These are phyloP conservation scores for Hirundichthys speculiger DNA, from an alignment of 2,113 vertebrate genomes.

Conservation along the genomic window DNA sequence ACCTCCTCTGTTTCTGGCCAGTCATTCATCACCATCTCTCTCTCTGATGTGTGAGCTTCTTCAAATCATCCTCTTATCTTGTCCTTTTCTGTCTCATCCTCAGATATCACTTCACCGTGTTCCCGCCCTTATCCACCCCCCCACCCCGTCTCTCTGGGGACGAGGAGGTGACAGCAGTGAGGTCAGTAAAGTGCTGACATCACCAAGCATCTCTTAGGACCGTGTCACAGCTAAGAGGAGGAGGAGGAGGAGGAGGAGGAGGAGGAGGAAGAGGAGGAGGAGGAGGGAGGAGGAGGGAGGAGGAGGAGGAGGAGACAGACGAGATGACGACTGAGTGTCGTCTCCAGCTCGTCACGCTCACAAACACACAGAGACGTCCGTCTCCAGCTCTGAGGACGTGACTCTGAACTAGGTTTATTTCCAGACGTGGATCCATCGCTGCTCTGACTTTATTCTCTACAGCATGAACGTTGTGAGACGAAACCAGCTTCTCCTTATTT, in stretches of 20 bases:
- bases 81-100: not conserved
- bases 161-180: constrained; percentile 35
- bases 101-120: constrained; percentile 13
- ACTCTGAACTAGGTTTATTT: too few relatives aligned
- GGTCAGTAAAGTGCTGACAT: constrained; percentile 76
- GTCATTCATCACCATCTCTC: too few relatives aligned
- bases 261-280: too few relatives aligned
- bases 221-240: constrained; percentile 45
- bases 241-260: not conserved
- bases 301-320: too few relatives aligned
- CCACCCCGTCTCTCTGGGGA: constrained; percentile 14
- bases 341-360: not conserved
- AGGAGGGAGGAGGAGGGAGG: constrained; percentile 16
- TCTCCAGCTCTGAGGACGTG: too few relatives aligned
- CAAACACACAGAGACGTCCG: not conserved
- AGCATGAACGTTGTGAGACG: too few relatives aligned
- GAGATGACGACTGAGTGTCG: constrained; percentile 11
- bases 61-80: not conserved
- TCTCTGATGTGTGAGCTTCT: not conserved
- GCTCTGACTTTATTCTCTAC: too few relatives aligned
- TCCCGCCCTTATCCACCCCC: constrained; percentile 7
- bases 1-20: too few relatives aligned
- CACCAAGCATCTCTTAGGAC: constrained; percentile 62
- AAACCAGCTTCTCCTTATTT: too few relatives aligned
- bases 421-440: too few relatives aligned